A percentile compares a stretch with the other conserved stretches of the same genome.
phyloP scores from a whole-genome alignment of 1,140 invertebrate species.

The Lordiphosa stackelbergi region DNA sequence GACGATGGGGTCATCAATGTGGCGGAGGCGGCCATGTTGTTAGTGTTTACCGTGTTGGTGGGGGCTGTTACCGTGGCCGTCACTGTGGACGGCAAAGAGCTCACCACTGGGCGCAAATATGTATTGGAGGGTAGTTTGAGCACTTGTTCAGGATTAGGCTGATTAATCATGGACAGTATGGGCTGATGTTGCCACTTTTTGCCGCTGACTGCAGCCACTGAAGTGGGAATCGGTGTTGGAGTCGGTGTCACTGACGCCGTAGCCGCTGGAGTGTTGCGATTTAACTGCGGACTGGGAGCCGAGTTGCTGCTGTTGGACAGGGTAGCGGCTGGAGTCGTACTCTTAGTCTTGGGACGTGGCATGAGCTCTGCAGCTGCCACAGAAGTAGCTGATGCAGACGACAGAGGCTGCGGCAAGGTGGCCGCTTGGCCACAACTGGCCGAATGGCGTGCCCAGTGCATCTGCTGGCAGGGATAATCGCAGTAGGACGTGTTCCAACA shows the following conservation, averaged over 20 bases:
- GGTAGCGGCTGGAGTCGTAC: background rate
- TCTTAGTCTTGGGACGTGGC: background rate
- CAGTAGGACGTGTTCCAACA: conserved; percentile 98
- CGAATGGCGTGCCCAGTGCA: conserved; percentile 83
- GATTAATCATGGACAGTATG: conserved; percentile 33
- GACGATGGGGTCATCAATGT: conserved; percentile 16
- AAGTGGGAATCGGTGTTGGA: background rate
- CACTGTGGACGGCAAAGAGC: conserved; percentile 14
- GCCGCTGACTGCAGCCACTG: background rate
- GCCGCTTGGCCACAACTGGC: conserved; percentile 52
- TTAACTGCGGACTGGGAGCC: background rate
- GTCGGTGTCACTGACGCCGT: background rate
- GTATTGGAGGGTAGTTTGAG: conserved; percentile 40
- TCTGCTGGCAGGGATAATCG: conserved; percentile 88
- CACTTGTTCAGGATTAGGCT: conserved; percentile 32
- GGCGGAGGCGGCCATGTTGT: conserved; percentile 19
- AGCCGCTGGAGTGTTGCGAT: background rate
- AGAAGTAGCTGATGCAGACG: background rate
- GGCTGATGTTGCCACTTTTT: conserved; percentile 36
- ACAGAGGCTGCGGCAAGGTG: background rate
- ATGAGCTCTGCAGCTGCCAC: conserved; percentile 1
- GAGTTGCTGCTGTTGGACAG: conserved; percentile 3
- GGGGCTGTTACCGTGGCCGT: conserved; percentile 14
- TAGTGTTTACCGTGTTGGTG: conserved; percentile 1
- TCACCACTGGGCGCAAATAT: conserved; percentile 38